Evolutionary conservation across 2,888 invertebrate genomes (phyloP).

Genomic region (Orchestes rusci): DNA sequence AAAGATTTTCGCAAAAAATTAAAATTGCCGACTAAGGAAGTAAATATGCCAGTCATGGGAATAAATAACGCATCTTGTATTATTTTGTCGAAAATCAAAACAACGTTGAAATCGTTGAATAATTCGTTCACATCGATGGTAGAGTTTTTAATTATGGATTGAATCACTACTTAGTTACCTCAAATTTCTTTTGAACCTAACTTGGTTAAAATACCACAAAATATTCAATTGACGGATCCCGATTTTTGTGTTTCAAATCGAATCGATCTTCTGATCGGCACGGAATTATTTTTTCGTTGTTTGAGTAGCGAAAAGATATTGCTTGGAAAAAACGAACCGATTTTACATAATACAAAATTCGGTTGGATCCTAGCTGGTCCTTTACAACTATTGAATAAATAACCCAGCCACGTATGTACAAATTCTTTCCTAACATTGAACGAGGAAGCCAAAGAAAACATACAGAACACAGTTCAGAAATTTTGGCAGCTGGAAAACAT

Average conservation of each 20-base stretch:
- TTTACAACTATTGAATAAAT: too few relatives aligned
- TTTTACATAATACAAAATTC: too few relatives aligned
- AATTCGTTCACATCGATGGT: neutral
- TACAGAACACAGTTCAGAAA: neutral
- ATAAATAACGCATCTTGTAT: conserved; percentile 6
- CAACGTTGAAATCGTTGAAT: conserved; percentile 2
- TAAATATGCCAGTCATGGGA: conserved; percentile 14
- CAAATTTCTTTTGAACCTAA: too few relatives aligned
- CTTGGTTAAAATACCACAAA: too few relatives aligned
- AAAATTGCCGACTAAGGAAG: neutral
- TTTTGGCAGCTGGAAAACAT: conserved; percentile 10
- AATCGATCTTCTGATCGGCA: conserved; percentile 11
- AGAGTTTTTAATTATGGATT: conserved; percentile 4
- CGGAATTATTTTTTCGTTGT: conserved; percentile 2
- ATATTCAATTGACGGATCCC: too few relatives aligned
- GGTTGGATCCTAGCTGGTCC: too few relatives aligned
- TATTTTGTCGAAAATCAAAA: neutral
- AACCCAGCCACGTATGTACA: too few relatives aligned
- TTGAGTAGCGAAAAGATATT: conserved; percentile 3
- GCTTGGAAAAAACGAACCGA: conserved; percentile 2
- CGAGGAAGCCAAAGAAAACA: neutral
- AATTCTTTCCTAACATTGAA: too few relatives aligned
- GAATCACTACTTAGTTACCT: conserved; percentile 7
- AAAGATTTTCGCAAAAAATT: conserved; percentile 7
- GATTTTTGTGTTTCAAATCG: neutral